Percentiles rank a stretch among this genome's conserved stretches.
Evolutionary conservation across 2,113 vertebrate genomes (phyloP).

Genomic region (Progne subis): DNA sequence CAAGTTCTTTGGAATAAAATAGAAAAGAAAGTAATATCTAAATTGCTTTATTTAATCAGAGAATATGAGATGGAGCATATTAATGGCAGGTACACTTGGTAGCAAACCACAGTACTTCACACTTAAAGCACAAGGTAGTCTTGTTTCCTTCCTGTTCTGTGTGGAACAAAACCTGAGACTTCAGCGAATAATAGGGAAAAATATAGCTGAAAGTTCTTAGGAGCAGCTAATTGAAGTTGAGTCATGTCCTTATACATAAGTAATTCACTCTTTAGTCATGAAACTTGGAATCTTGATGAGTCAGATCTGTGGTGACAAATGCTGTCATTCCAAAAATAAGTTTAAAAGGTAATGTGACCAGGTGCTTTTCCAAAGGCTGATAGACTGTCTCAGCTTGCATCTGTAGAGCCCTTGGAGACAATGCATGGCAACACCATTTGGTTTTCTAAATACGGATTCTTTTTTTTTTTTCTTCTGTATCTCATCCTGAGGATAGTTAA

Average conservation of each 20-base stretch:
- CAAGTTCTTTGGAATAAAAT: not conserved
- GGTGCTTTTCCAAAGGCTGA: not conserved
- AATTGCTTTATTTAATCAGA: not conserved
- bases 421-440: not conserved
- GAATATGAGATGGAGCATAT: not conserved
- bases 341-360: not conserved
- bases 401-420: not conserved
- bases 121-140: not conserved
- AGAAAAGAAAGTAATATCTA: not conserved
- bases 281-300: not conserved
- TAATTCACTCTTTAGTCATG: not conserved
- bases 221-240: not conserved
- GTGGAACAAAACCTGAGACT: not conserved
- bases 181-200: not conserved
- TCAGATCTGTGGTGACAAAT: not conserved
- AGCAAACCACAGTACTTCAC: not conserved
- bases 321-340: not conserved
- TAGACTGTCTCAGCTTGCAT: not conserved
- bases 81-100: not conserved
- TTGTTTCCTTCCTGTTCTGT: not conserved
- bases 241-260: not conserved
- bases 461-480: not conserved
- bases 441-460: not conserved
- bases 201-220: not conserved
- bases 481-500: not conserved